Evolutionary conservation across 2,888 invertebrate species (phyloP), one percentile per base, ranked within the genome.

Genomic region (Iphiclides podalirius): DNA sequence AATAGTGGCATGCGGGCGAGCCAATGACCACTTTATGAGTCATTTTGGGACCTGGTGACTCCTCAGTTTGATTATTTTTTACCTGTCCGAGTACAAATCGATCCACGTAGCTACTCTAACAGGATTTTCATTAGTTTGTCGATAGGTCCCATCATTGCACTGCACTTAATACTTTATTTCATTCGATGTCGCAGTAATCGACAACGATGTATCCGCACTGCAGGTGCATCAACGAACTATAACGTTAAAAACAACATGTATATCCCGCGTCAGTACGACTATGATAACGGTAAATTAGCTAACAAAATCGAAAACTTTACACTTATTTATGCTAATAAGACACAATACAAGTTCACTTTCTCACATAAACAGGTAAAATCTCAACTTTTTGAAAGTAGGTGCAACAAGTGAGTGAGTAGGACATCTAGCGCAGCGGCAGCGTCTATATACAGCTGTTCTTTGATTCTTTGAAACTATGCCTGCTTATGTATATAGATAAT

Each of bases 211-310:
- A 56, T 56, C 54, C 68, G 74, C 73, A 72, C 61, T 75, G 84
- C 86, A 85, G 86, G 84, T 87, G 86, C 86, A 85, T 83, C 71
- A 82, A 80, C 76, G 77, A 73, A 75, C 70, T 70, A 67, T 55
- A 56, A 61, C 65, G 61, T 64, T 64, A 70, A 72, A 72, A 75
- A 75, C 66, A 72, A 63, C 69, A 70, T 65, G 68, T 64, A 72
- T 72, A 76, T 81, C 75, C 66, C 79, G 75, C 73, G 75, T 70
- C 68, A 59, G 68, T 60, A 59, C 64, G 60, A 63, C 64, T 64
- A 63, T 62, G 54, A 61, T 81, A 84, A 84, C 84, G 82, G 85
- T 84, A 82, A 74, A 79, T 67, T 61, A 66, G 68, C 72, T 73
- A 72, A 72, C 66, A 67, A 62, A 58, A 64, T 67, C 69, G 64